Base-by-base conservation (phyloP, 2,888 invertebrate genomes). In the Perizoma flavofasciatum region DNA sequence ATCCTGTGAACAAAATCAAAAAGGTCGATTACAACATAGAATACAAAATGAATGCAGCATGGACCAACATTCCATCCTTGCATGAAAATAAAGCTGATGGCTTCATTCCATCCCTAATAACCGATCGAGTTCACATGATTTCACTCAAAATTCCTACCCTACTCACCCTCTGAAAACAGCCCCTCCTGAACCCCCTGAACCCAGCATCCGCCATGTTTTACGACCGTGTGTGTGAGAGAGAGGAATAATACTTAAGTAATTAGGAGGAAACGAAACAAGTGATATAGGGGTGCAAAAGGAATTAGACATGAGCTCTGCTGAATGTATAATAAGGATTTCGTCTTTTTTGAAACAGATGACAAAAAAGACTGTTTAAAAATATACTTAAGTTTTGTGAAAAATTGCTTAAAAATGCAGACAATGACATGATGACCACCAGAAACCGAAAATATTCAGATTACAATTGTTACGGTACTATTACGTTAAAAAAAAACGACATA, bases 141-240 rank as follows among this genome's bases (percentile, higher is more conserved):
- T 83, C 78, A 79, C 78, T 80, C 74, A 74, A 81, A 79, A 76
- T 82, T 77, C 63, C 62, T 71, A 82, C 82, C 77, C 74, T 68
- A 69, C 82, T 77, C 83, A 85, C 85, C 84, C 85, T 83, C 74
- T 81, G 80, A 81, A 82, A 83, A 79, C 70, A 74, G 69, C 75
- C 76, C 71, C 72, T 69, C 72, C 75, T 72, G 41, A 73, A 72
- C 76, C 75, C 70, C 71, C 69, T 68, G 71, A 64, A 71, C 76
- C 71, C 89, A 88, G 86, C 88, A 88, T 89, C 90, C 89, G 86
- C 90, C 88, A 89, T 90, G 69, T 85, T 78, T 83, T 81, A 82
- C 71, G 72, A 73, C 69, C 45, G 37, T 57, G 67, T 49, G 60
- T 39, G 77, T 83, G 51, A 8, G 71, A 67, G 77, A 82, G 53